Base-by-base conservation (phyloP, 2,113 vertebrate species). In the Colaptes auratus region DNA sequence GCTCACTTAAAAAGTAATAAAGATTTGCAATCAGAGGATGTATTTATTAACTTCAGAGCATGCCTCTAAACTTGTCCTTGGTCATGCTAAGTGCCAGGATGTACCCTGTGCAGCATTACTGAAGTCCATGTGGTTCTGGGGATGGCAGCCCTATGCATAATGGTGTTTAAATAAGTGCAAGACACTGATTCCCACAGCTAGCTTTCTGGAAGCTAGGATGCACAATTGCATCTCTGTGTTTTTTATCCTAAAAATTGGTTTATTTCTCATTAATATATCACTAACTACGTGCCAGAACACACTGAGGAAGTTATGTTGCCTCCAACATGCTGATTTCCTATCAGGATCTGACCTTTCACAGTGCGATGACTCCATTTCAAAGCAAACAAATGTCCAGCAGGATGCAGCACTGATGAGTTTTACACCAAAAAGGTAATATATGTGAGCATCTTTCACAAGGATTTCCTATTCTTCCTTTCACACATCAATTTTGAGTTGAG, bases 1-100 rank as follows among this genome's bases (percentile, higher is more conserved):
- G 88, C 84, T 95, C 90, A 94, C 93, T 97, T 95, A 91, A 96
- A 97, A 96, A 94, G 83, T 90, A 96, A 96, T 95, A 91, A 96
- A 96, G 88, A 86, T 95, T 95, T 94, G 86, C 79, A 86, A 73
- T 75, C 70, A 33, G 3, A 31, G 52, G 36, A 85, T 71, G 65
- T 67, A 80, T 95, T 93, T 85, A 69, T 96, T 96, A 95, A 94
- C 92, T 95, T 92, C 73, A 80, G 82, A 95, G n/a, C 39, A 5
- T 36, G 58, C 11, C 39, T 96, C 86, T 92, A 86, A 86, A 94
- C 86, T 90, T 89, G 86, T 59, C 58, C 48, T 89, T 90, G 84
- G 61, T 65, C 75, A 15, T 67, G 28, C 42, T 28, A 36, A 42
- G 25, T 5, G 1, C 48, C 82, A 82, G 74, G 65, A 63, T 82